These are phyloP conservation scores for Drosophila aldrichi DNA, from an alignment of 2,888 invertebrate species.

Conservation along the genomic window DNA sequence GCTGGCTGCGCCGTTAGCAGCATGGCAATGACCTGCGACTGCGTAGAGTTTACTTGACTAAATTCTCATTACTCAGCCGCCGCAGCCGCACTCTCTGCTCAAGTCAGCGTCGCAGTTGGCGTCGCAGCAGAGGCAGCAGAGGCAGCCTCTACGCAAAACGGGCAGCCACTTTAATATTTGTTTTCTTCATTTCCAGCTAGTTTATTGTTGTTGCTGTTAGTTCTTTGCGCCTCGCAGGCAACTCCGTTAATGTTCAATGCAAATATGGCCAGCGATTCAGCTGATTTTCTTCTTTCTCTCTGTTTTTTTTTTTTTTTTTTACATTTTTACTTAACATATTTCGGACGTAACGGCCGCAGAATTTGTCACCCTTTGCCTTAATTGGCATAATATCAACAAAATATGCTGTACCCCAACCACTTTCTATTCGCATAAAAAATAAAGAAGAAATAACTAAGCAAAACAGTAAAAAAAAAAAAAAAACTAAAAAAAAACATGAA, in stretches of 20 bases:
- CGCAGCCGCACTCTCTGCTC: constrained; percentile 7
- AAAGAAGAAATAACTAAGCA: constrained; percentile 9
- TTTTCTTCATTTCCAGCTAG: constrained; percentile 73
- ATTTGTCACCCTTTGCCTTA: constrained; percentile 58
- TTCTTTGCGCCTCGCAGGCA: constrained; percentile 33
- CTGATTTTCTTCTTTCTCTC: constrained; percentile 13
- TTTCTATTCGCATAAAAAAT: constrained; percentile 44
- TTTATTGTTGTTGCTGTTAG: constrained; percentile 39
- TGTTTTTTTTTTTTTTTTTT: too few species aligned
- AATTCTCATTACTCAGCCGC: constrained; percentile 70
- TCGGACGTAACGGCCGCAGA: constrained; percentile 46
- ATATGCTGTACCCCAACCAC: constrained; percentile 35
- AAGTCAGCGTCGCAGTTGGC: constrained; percentile 2
- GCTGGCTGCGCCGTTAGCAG: constrained; percentile 58
- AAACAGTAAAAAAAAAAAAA: constrained; percentile 14
- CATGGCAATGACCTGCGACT: constrained; percentile 77
- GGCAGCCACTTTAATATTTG: constrained; percentile 68
- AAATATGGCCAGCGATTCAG: constrained; percentile 52
- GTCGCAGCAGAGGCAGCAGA: constrained; percentile 4
- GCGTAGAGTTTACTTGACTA: constrained; percentile 74
- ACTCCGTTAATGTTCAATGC: constrained; percentile 76
- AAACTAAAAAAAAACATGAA: constrained; percentile 6
- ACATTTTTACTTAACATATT: constrained; percentile 38
- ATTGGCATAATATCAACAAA: constrained; percentile 59
- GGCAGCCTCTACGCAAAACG: constrained; percentile 27